Conservation (phyloP, 2,113 vertebrate genomes). For the Scytalopus superciliaris region DNA sequence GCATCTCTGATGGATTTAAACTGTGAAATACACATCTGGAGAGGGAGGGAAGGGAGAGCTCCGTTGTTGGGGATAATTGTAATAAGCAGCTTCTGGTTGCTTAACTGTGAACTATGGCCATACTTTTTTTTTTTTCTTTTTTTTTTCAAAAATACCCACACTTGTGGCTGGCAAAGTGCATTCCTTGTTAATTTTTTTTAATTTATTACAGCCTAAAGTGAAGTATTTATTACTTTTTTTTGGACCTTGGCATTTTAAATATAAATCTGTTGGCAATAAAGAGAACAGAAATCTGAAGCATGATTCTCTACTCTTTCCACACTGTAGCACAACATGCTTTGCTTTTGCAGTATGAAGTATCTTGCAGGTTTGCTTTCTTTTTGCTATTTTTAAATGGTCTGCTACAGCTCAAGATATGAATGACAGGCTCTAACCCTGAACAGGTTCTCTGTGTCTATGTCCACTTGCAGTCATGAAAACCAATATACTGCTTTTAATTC, state of each 20-base stretch:
- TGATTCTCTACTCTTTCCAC: background rate
- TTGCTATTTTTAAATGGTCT: background rate
- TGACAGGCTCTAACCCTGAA: background rate
- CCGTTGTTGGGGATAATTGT: constrained; percentile 72
- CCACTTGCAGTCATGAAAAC: background rate
- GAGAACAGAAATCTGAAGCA: constrained; percentile 40
- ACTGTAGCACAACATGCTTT: background rate
- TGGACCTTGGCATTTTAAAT: constrained; percentile 74
- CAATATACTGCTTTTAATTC: background rate
- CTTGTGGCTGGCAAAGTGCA: constrained; percentile 85
- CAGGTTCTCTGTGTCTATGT: background rate
- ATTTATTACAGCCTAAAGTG: constrained; percentile 95
- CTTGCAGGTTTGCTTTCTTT: background rate
- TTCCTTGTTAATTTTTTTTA: constrained; percentile 86
- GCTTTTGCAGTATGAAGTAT: background rate
- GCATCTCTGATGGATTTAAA: constrained; percentile 76
- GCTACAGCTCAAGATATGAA: background rate
- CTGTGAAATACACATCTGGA: constrained; percentile 77
- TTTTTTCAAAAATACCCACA: constrained; percentile 75
- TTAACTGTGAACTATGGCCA: constrained; percentile 84
- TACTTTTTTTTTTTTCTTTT: background rate
- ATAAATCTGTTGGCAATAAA: constrained; percentile 81
- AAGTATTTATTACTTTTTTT: constrained; percentile 89
- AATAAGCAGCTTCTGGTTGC: constrained; percentile 75
- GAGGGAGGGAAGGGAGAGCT: constrained; percentile 65